Evolutionary conservation across 2,888 invertebrate species (phyloP).

Genomic region (Chymomyza amoena): DNA sequence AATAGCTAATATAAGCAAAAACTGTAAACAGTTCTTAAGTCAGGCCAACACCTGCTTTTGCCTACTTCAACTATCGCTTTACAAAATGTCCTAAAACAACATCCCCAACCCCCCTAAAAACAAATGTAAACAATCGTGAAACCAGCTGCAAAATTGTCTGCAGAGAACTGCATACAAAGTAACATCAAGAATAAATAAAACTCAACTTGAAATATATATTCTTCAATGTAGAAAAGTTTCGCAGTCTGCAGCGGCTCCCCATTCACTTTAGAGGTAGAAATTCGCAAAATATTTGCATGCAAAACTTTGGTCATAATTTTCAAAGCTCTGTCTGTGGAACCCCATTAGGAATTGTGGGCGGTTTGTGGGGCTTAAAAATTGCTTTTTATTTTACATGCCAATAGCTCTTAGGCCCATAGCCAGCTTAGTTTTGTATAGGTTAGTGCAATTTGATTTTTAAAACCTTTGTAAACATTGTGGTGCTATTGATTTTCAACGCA

Average conservation of each 20-base stretch:
- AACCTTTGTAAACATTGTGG: neutral
- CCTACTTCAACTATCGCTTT: neutral
- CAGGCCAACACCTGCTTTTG: neutral
- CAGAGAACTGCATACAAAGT: neutral
- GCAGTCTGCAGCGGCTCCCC: neutral
- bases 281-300: slow-evolving; percentile 69
- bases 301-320: slow-evolving; percentile 66
- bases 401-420: neutral
- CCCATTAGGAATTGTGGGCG: slow-evolving; percentile 22
- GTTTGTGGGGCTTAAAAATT: slow-evolving; percentile 13
- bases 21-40: neutral
- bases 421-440: neutral
- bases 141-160: neutral
- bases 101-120: neutral
- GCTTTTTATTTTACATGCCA: neutral
- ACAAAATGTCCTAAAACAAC: neutral
- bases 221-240: neutral
- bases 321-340: neutral
- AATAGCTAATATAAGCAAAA: too few relatives aligned
- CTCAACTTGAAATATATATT: slow-evolving; percentile 3
- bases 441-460: neutral
- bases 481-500: slow-evolving; percentile 9
- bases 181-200: neutral
- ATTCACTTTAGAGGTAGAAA: slow-evolving; percentile 38
- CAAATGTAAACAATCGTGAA: neutral